These are phyloP conservation scores for Larimichthys crocea DNA, from an alignment of 2,113 vertebrate species.

Conservation along the genomic window DNA sequence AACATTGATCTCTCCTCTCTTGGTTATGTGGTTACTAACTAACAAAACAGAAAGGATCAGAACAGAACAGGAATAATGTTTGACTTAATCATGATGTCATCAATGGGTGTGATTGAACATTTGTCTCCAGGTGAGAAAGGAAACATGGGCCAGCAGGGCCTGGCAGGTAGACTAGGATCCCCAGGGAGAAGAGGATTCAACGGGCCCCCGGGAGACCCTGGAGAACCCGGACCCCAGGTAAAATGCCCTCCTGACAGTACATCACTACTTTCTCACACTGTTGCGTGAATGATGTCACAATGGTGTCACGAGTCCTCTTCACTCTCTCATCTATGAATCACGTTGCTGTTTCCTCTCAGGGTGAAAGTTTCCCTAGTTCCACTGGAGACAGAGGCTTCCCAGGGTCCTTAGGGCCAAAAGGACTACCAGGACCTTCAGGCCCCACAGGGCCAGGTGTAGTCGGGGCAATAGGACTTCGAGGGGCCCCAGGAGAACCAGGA, in stretches of 20 bases:
- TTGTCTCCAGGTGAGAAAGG: conserved; percentile 78
- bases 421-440: conserved; percentile 83
- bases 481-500: conserved; percentile 86
- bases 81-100: not conserved
- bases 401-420: conserved; percentile 86
- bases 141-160: conserved; percentile 35
- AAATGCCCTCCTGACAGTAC: too few species aligned
- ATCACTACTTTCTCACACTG: too few species aligned
- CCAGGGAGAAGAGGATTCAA: conserved; percentile 79
- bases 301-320: too few species aligned
- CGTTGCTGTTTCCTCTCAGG: conserved; percentile 77
- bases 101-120: not conserved
- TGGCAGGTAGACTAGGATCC: conserved; percentile 81
- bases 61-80: not conserved
- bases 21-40: too few species aligned
- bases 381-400: conserved; percentile 87
- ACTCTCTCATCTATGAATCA: not conserved
- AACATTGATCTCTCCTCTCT: not conserved
- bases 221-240: conserved; percentile 66
- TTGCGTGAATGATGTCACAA: too few species aligned
- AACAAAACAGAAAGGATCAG: not conserved
- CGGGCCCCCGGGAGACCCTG: conserved; percentile 68
- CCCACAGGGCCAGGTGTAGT: conserved; percentile 81
- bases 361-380: conserved; percentile 83
- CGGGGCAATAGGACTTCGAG: conserved; percentile 85